phyloP scores from a whole-genome alignment of 2,113 vertebrate genomes.

The Gadus chalcogrammus region DNA sequence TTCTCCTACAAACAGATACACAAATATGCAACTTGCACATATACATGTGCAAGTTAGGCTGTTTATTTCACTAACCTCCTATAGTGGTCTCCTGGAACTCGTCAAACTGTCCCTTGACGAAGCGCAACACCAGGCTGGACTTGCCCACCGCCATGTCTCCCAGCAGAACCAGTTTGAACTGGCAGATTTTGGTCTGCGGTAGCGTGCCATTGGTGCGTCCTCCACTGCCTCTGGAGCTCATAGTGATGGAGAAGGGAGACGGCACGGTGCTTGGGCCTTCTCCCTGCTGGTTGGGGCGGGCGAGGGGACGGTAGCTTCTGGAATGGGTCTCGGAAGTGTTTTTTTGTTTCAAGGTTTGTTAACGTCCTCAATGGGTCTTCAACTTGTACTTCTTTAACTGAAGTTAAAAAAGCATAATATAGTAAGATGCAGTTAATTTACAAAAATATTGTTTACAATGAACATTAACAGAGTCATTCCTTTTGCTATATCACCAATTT shows the following conservation, averaged over 20 bases:
- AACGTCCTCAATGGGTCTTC: background rate
- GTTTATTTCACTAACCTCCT: constrained; percentile 66
- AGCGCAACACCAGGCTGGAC: constrained; percentile 82
- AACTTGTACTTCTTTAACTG: too few species aligned
- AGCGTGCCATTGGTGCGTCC: constrained; percentile 73
- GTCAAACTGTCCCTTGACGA: constrained; percentile 83
- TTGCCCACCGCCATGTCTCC: constrained; percentile 84
- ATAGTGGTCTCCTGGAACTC: constrained; percentile 85
- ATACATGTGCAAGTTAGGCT: background rate
- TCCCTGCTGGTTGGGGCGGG: constrained; percentile 26
- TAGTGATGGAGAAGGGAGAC: constrained; percentile 38
- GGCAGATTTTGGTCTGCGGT: constrained; percentile 82
- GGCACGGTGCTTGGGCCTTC: constrained; percentile 40
- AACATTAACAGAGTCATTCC: too few species aligned
- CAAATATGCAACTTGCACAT: background rate
- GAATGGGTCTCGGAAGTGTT: background rate
- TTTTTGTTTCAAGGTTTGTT: background rate
- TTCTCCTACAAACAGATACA: background rate
- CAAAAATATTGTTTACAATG: too few species aligned
- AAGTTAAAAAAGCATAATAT: too few species aligned
- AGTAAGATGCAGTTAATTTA: too few species aligned
- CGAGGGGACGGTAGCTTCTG: constrained; percentile 15
- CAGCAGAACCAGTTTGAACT: constrained; percentile 82
- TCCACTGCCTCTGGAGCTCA: constrained; percentile 75
- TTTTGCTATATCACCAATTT: too few species aligned